These are phyloP conservation scores for Peromyscus attwateri DNA, from an alignment of 2,797 vertebrate genomes.

Conservation along the genomic window DNA sequence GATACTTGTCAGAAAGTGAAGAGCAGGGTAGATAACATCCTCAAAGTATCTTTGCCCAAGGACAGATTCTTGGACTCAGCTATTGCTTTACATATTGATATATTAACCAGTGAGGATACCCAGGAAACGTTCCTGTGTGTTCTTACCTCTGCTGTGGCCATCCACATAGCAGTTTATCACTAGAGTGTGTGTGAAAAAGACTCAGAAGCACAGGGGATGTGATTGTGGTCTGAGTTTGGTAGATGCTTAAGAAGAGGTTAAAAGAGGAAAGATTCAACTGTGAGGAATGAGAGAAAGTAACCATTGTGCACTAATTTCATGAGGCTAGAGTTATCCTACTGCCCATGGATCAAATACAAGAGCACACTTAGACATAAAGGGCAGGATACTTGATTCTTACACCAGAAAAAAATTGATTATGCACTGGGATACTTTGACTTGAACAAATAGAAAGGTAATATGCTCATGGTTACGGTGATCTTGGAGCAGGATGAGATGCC, in stretches of 20 bases:
- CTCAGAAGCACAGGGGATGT: background rate
- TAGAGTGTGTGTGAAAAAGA: background rate
- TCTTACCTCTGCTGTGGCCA: no score
- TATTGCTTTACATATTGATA: background rate
- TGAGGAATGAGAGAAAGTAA: background rate
- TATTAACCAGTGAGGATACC: background rate
- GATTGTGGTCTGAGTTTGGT: background rate
- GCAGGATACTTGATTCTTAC: background rate
- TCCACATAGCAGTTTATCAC: background rate
- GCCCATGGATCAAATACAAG: background rate
- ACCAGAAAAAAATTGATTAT: background rate
- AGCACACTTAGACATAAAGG: background rate
- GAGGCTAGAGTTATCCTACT: background rate
- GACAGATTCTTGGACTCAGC: conserved; percentile 35
- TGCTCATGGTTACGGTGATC: background rate
- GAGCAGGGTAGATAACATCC: background rate
- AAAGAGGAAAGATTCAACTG: background rate
- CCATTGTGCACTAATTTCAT: background rate
- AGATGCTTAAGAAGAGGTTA: background rate
- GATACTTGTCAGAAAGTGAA: background rate
- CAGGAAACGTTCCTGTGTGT: background rate
- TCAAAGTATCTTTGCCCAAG: background rate
- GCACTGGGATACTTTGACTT: background rate
- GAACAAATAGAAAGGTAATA: background rate
- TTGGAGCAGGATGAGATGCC: background rate